Evolutionary conservation across 2,113 vertebrate species (phyloP).

Genomic region (Melanotaenia duboulayi): DNA sequence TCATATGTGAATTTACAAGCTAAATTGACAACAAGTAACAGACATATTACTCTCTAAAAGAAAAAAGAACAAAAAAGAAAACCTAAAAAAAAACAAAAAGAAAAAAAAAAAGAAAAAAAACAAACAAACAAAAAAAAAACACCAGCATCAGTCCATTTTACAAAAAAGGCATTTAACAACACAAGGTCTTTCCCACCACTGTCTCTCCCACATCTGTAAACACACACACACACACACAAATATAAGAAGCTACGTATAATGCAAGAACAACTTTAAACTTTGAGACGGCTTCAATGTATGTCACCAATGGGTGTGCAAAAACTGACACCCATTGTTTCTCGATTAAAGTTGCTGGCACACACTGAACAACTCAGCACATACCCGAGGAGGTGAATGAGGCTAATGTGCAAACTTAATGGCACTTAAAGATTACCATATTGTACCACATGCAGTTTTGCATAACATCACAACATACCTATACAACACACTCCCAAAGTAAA

Average conservation of each 20-base stretch:
- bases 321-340: constrained; percentile 26
- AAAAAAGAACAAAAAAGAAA: constrained; percentile 18
- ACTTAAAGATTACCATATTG: constrained; percentile 61
- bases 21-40: constrained; percentile 79
- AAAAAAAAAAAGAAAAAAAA: constrained; percentile 6
- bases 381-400: constrained; percentile 52
- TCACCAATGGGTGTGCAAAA: constrained; percentile 22
- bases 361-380: constrained; percentile 32
- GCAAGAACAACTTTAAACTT: constrained; percentile 15
- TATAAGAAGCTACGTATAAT: constrained; percentile 20
- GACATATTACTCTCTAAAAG: constrained; percentile 73
- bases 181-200: constrained; percentile 44
- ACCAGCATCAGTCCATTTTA: constrained; percentile 77
- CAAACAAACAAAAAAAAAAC: constrained; percentile 33
- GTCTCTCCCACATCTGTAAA: not conserved
- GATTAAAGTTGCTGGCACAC: constrained; percentile 29
- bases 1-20: constrained; percentile 80
- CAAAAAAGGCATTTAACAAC: constrained; percentile 71
- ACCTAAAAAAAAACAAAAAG: constrained; percentile 58
- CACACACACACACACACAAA: not conserved
- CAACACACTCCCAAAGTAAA: constrained; percentile 26
- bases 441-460: constrained; percentile 51
- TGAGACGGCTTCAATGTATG: constrained; percentile 40
- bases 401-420: constrained; percentile 67
- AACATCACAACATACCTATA: constrained; percentile 40